Base-by-base conservation (phyloP, 2,888 invertebrate genomes). In the Girardia tigrina region DNA sequence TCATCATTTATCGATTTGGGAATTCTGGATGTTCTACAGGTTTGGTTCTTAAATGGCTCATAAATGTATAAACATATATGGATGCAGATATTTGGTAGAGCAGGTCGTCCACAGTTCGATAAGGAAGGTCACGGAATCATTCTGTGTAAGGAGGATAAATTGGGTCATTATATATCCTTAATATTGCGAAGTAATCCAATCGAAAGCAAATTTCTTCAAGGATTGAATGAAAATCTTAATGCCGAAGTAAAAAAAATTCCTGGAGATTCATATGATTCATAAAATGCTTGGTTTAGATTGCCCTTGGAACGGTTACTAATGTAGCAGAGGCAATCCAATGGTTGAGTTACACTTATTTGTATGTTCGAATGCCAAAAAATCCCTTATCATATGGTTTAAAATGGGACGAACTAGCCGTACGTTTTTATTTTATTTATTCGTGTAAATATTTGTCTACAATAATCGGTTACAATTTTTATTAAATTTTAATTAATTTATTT, bases 91-190 rank as follows among this genome's bases (percentile, higher is more conserved):
- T 97, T 97, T 85, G 98, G 98, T 42, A 89, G 98, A 76, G 98
- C 98, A 1, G 98, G 98, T 1, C 88, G 98, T 0, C 98, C 98
- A 0, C 98, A 99, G 85, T 99, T 90, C 84, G 97, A 98, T 83
- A 90, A 81, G 16, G 83, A 90, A 16, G 95, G 98, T 2, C 90
- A 92, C 42, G 97, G 95, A 42, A 90, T 91, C 42, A 98, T 99
- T 77, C 92, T 99, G 72, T 98, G 98, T 0, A 86, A 90, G 0
- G 90, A 94, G 82, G 90, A 91, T 78, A 94, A 94, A 83, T 86
- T 99, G 76, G 89, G 91, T 29, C 92, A 94, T 82, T 99, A 98
- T 82, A 87, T 99, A 76, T 91, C 91, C 0, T 87, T 94, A 73
- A 88, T 99, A 82, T 94, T 94, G 0, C 91, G 94, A 82, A 95